Percentiles rank a stretch among this genome's conserved stretches.
phyloP scores from a whole-genome alignment of 2,797 vertebrate genomes.

The Perodicticus potto region DNA sequence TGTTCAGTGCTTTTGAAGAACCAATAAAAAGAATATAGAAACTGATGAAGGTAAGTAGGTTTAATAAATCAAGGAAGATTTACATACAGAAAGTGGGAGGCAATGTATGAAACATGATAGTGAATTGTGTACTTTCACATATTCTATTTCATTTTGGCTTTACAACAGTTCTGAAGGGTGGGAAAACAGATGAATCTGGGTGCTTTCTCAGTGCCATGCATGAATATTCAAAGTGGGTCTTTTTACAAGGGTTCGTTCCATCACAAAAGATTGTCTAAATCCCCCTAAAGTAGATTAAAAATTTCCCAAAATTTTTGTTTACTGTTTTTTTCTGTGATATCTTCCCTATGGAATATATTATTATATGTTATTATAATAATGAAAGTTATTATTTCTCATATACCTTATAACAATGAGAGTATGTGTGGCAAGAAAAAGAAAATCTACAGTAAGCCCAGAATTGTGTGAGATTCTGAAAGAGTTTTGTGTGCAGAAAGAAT shows the following conservation, averaged over 20 bases:
- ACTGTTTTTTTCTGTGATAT: background rate
- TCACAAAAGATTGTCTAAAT: background rate
- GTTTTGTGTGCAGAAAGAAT: background rate
- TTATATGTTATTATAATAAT: background rate
- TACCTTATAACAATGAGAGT: background rate
- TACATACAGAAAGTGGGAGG: background rate
- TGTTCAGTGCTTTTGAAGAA: background rate
- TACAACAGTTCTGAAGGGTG: background rate
- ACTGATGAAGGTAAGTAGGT: background rate
- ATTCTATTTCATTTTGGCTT: constrained; percentile 24
- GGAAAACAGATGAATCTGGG: background rate
- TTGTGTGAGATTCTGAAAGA: background rate
- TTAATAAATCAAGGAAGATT: background rate
- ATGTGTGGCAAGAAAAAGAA: background rate
- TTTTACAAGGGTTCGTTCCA: background rate
- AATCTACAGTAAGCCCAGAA: background rate
- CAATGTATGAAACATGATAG: background rate
- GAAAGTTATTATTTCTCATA: background rate
- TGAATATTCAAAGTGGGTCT: background rate
- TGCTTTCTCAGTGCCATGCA: background rate
- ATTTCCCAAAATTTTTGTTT: background rate
- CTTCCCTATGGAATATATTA: background rate
- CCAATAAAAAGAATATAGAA: background rate
- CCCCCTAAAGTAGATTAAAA: background rate
- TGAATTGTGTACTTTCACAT: background rate